Evolutionary conservation across 2,888 invertebrate genomes (phyloP), one percentile per base, ranked within the genome.

Genomic region (Pseudococcus longispinus): DNA sequence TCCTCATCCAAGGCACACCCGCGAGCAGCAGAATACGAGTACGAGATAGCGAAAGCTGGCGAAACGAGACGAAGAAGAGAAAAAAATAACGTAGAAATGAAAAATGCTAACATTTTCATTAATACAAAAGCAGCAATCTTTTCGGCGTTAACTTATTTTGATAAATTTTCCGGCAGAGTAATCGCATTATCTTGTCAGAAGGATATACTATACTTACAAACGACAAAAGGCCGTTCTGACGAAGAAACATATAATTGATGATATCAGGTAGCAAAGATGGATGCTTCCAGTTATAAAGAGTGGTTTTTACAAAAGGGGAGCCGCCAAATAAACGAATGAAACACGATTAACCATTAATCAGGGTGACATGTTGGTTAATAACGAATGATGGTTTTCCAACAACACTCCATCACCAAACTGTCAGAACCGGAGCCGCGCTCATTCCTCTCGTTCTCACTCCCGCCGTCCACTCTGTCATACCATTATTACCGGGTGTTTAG

Each of bases 311-410:
- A 60, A 80, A 77, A 86, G 44, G 80, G 77, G 86, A 86, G 86
- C 86, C 46, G 80, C 77, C 84, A 55, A 86, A 80, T 86, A 80
- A 86, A 86, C 86, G 86, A 83, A 83, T 83, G 87, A 87, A 87
- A 87, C 87, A 87, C 87, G 87, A 87, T 87, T 87, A 87, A 87
- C 87, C 87, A 87, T 87, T 87, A 87, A 87, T 87, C 87, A 87
- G 83, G 87, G 87, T 83, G 87, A 87, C 87, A 87, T 87, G 87
- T 87, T 87, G 87, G 87, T 87, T 87, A 87, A 87, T 87, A 87
- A 87, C 87, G 86, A 86, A 86, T 86, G 86, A 86, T 86, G 86
- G 86, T 86, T 86, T 86, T 86, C 86, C 86, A 86, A 86, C 86
- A 86, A 86, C 86, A 86, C 86, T 86, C 86, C 86, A 86, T 86